Conservation (phyloP, 1,140 invertebrate species). For the Tachypleus tridentatus region DNA sequence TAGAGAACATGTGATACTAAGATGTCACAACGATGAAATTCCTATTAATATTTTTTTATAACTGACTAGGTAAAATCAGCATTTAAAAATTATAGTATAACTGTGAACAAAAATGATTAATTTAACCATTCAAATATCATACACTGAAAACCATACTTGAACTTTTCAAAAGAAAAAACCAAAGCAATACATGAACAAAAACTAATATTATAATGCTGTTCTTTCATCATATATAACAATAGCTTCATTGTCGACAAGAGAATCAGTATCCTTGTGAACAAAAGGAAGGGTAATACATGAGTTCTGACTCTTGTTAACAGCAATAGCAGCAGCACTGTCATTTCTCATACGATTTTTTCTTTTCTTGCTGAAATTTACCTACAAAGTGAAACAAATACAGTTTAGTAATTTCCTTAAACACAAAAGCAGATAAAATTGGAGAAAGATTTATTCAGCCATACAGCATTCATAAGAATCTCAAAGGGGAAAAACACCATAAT, state of each 20-base stretch:
- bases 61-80: too few relatives aligned
- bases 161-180: too few relatives aligned
- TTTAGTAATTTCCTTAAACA: background rate
- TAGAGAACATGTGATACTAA: too few relatives aligned
- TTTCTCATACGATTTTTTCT: conserved; percentile 48
- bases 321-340: conserved; percentile 59
- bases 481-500: too few relatives aligned
- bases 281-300: conserved; percentile 18
- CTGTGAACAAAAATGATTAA: too few relatives aligned
- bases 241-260: conserved; percentile 50
- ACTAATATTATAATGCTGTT: conserved; percentile 42
- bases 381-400: conserved; percentile 7
- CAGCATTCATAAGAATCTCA: background rate
- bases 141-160: too few relatives aligned
- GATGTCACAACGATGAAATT: too few relatives aligned
- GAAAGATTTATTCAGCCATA: background rate
- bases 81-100: too few relatives aligned
- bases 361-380: conserved; percentile 29
- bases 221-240: conserved; percentile 59
- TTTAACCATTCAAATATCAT: too few relatives aligned
- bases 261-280: conserved; percentile 39
- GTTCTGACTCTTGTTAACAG: conserved; percentile 45
- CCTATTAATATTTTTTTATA: too few relatives aligned
- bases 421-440: conserved; percentile 8
- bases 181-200: too few relatives aligned